Percentiles rank a stretch among this genome's conserved stretches.
phyloP scores from a whole-genome alignment of 2,888 invertebrate species.

The Ditula angustiorana region DNA sequence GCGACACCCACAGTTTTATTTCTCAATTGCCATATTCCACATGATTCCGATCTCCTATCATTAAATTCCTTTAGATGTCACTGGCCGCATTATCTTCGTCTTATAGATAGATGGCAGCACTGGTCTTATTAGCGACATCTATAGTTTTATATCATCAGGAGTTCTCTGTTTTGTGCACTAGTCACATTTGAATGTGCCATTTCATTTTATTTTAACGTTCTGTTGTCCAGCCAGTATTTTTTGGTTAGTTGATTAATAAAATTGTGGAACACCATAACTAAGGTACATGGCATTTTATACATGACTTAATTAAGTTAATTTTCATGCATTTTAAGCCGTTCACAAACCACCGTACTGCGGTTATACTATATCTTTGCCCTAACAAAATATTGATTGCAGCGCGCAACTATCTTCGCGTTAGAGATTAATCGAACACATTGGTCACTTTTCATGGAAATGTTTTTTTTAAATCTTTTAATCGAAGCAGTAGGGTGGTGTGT shows the following conservation, averaged over 20 bases:
- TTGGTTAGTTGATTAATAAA: slow-evolving; percentile 31
- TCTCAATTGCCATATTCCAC: slow-evolving; percentile 44
- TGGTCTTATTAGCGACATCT: not conserved
- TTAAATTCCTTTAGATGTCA: slow-evolving; percentile 4
- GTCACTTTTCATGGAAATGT: not conserved
- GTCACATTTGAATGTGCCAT: slow-evolving; percentile 68
- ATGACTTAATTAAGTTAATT: slow-evolving; percentile 32
- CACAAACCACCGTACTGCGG: slow-evolving; percentile 15
- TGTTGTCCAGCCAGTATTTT: slow-evolving; percentile 7
- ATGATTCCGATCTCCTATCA: not conserved
- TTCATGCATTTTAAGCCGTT: slow-evolving; percentile 11
- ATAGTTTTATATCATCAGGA: not conserved
- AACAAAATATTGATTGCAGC: not conserved
- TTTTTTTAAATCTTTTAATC: not conserved
- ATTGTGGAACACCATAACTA: slow-evolving; percentile 24
- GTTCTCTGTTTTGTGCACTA: slow-evolving; percentile 49
- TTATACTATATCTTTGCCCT: not conserved
- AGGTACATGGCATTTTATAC: slow-evolving; percentile 31
- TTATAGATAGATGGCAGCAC: slow-evolving; percentile 1
- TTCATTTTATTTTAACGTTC: slow-evolving; percentile 22
- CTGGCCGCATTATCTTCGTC: not conserved
- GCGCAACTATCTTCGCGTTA: not conserved
- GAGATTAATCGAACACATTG: not conserved
- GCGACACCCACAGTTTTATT: slow-evolving; percentile 53
- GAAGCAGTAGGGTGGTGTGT: slow-evolving; percentile 19